These are phyloP conservation scores for Callipepla squamata DNA, from an alignment of 2,113 vertebrate genomes.

Conservation along the genomic window DNA sequence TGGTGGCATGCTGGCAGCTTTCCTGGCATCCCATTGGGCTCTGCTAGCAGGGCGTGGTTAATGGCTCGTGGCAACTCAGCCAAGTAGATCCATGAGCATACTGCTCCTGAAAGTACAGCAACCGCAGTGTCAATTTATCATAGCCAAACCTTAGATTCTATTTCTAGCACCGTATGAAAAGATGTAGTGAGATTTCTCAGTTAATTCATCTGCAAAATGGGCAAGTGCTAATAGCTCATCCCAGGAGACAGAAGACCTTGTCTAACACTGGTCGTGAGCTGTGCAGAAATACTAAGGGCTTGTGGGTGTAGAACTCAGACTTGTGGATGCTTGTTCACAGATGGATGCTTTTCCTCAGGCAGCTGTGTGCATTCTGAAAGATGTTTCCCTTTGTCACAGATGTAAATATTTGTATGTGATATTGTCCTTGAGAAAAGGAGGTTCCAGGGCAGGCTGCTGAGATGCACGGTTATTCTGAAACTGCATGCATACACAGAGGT, in stretches of 20 bases:
- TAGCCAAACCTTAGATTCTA: slow-evolving; percentile 17
- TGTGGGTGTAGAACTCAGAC: background rate
- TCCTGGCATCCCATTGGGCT: slow-evolving; percentile 6
- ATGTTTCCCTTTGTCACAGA: background rate
- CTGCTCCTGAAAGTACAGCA: background rate
- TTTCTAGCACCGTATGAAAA: slow-evolving; percentile 4
- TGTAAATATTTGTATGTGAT: background rate
- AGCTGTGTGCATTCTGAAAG: background rate
- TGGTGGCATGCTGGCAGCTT: background rate
- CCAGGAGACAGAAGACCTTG: background rate
- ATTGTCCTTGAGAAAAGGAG: background rate
- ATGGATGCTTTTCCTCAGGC: background rate
- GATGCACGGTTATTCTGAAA: background rate
- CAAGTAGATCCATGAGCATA: background rate
- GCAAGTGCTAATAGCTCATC: slow-evolving; percentile 8
- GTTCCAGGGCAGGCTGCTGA: background rate
- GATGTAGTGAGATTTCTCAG: background rate
- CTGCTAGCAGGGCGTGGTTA: slow-evolving; percentile 35
- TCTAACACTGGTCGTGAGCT: background rate
- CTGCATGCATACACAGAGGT: background rate
- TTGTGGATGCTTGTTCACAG: background rate
- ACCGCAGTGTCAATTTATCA: slow-evolving; percentile 32
- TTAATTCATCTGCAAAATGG: slow-evolving; percentile 20
- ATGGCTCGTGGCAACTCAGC: slow-evolving; percentile 30
- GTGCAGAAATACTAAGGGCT: background rate